Percentiles rank a stretch among this genome's conserved stretches.
Evolutionary conservation across 2,888 invertebrate genomes (phyloP).

Genomic region (Unio delphinus): DNA sequence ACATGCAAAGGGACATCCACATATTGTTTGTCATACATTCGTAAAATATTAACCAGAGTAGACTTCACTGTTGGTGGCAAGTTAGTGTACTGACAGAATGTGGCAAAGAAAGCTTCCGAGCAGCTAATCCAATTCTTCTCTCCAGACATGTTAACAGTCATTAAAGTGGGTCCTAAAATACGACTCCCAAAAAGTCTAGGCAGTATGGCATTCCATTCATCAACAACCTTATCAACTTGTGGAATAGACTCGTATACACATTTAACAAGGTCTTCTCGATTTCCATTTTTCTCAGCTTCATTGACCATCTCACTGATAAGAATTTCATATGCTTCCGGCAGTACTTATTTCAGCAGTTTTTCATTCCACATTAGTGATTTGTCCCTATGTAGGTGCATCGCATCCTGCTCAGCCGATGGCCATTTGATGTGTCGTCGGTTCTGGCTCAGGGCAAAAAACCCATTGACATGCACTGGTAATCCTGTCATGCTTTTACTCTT

Average conservation of each 20-base stretch:
- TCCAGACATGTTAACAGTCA: constrained; percentile 9
- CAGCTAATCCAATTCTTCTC: constrained; percentile 12
- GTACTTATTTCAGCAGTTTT: constrained; percentile 10
- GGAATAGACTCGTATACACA: constrained; percentile 15
- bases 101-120: constrained; percentile 9
- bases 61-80: too few species aligned
- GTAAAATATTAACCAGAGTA: too few species aligned
- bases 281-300: constrained; percentile 1
- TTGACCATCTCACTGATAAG: constrained; percentile 9
- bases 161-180: constrained; percentile 2
- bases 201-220: constrained; percentile 23
- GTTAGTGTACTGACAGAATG: not conserved
- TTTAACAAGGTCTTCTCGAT: not conserved
- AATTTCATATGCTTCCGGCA: constrained; percentile 15
- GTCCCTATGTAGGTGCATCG: constrained; percentile 8
- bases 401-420: constrained; percentile 14
- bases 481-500: constrained; percentile 13
- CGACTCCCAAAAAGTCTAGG: constrained; percentile 13
- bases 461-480: constrained; percentile 23
- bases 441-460: constrained; percentile 20
- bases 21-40: too few species aligned
- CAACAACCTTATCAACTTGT: not conserved
- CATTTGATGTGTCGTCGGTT: constrained; percentile 18
- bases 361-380: constrained; percentile 20
- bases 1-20: too few species aligned